These are phyloP conservation scores for Alca torda DNA, from an alignment of 2,797 vertebrate genomes.

Conservation along the genomic window DNA sequence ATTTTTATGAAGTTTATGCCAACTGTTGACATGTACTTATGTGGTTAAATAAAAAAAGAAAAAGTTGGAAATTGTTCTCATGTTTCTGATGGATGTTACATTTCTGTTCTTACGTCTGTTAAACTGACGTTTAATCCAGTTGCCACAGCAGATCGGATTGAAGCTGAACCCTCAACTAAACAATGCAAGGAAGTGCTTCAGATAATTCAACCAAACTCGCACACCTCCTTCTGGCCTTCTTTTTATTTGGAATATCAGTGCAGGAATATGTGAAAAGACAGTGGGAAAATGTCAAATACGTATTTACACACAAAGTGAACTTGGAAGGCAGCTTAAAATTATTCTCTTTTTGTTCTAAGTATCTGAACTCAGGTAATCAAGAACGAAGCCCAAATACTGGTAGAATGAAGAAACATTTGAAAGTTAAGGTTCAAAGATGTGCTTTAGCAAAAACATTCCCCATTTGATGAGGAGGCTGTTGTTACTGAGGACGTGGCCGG, in stretches of 20 bases:
- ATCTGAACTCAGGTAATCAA: background rate
- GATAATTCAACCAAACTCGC: background rate
- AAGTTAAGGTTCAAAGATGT: background rate
- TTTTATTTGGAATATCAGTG: background rate
- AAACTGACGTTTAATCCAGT: background rate
- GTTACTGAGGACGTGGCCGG: background rate
- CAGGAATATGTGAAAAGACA: background rate
- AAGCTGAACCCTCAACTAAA: background rate
- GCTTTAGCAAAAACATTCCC: background rate
- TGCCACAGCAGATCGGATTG: background rate
- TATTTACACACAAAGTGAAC: background rate
- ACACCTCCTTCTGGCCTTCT: background rate
- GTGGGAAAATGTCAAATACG: background rate
- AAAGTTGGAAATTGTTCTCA: slow-evolving; percentile 30
- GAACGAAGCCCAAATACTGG: background rate
- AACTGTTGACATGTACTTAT: slow-evolving; percentile 75
- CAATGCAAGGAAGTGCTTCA: background rate
- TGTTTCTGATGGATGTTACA: background rate
- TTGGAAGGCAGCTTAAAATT: background rate
- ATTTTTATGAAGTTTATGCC: slow-evolving; percentile 81
- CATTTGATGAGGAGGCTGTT: background rate
- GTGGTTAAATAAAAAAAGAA: slow-evolving; percentile 78
- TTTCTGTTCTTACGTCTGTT: background rate
- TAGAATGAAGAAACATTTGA: background rate
- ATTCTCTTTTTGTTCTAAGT: background rate